Base-by-base conservation (phyloP, 1,140 invertebrate species). In the Ceratina australensis region DNA sequence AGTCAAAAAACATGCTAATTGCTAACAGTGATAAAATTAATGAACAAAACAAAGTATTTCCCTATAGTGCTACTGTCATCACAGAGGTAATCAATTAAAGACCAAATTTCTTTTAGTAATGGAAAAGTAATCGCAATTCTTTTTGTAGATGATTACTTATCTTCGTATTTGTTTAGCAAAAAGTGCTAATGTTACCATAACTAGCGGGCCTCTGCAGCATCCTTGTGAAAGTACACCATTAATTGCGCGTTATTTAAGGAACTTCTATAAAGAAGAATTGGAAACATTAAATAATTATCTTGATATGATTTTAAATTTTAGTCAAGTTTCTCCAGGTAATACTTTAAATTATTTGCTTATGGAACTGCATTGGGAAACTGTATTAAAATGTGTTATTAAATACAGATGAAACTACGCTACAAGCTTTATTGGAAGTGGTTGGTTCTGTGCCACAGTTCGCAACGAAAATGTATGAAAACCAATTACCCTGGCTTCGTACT, bases 391-490 rank as follows among this genome's bases (percentile, higher is more conserved):
- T n/a, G 16, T 7, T 61, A 47, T 18, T 1, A 56, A 72, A 15
- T 65, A 56, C 84, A 95, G 94, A 93, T 87, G 84, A 94, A 71
- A 93, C 94, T 87, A 92, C 95, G 0, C 89, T 97, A 75, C 94
- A 94, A 79, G 96, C 95, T 82, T 92, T 97, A 80, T 89, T 97
- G 61, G 96, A 97, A 91, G 91, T 96, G 18, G 92, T 96, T 28
- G 96, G 96, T 10, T 95, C 95, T 82, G 93, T 94, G 59, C 94
- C 95, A 2, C 91, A 94, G 56, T 90, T 93, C 60, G 92, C 96
- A 83, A 91, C 94, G 8, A 86, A 93, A 16, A 91, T 94, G 75
- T 93, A 95, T 84, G 88, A 93, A 1, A 91, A 93, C 26, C 92
- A 95, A 59, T 86, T 95, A 18, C 92, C 93, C 28, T 96, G 95